phyloP scores from a whole-genome alignment of 2,888 invertebrate genomes.

The Pristionchus fissidentatus region DNA sequence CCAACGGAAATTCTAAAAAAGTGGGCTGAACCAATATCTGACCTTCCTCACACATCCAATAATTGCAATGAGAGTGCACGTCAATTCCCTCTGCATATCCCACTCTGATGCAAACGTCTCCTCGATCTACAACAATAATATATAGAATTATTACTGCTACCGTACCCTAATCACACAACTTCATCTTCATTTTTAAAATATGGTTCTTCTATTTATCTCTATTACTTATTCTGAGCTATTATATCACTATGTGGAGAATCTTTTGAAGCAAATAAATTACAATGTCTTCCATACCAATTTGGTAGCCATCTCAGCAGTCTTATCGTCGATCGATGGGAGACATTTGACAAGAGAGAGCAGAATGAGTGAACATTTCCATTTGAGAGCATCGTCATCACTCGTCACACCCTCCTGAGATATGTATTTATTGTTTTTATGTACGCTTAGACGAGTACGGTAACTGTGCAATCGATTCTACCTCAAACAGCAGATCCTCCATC shows the following conservation, averaged over 20 bases:
- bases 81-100: constrained; percentile 37
- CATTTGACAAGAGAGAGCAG: constrained; percentile 2
- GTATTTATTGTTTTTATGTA: background rate
- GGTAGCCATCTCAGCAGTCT: background rate
- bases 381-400: constrained; percentile 12
- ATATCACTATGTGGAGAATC: no score
- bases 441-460: background rate
- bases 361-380: constrained; percentile 44
- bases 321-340: background rate
- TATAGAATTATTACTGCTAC: background rate
- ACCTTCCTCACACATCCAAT: constrained; percentile 28
- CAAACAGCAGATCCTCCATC: constrained; percentile 18
- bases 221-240: no score
- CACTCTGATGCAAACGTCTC: constrained; percentile 11
- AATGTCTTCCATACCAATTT: background rate
- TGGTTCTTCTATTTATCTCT: no score
- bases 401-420: background rate
- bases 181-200: no score
- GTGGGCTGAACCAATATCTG: no score
- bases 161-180: no score
- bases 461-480: background rate
- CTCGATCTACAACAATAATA: background rate
- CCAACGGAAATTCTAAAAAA: background rate
- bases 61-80: background rate
- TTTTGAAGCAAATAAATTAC: no score